Percentiles rank a stretch among this genome's conserved stretches.
phyloP scores from a whole-genome alignment of 2,888 invertebrate species.

The Synanthedon vespiformis region DNA sequence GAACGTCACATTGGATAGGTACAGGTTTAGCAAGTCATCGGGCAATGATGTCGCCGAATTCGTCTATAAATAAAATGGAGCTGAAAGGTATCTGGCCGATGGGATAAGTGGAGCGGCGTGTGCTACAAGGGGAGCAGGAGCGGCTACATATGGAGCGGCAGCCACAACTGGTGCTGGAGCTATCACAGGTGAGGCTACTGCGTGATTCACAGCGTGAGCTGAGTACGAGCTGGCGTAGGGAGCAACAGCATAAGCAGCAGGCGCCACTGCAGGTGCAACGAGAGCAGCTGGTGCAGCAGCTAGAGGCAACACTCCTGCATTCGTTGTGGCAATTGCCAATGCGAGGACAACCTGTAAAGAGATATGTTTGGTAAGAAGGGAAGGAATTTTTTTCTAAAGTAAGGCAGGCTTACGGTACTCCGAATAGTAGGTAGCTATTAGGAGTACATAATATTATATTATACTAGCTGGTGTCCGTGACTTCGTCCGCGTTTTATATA shows the following conservation, averaged over 20 bases:
- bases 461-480: no score
- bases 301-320: conserved; percentile 36
- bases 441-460: no score
- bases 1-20: not conserved
- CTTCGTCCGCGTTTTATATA: no score
- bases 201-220: conserved; percentile 81
- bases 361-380: not conserved
- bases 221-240: conserved; percentile 83
- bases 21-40: conserved; percentile 57
- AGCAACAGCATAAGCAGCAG: conserved; percentile 72
- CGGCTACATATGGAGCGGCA: conserved; percentile 17
- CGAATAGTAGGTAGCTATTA: no score
- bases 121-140: conserved; percentile 17
- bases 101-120: conserved; percentile 15
- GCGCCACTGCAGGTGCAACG: conserved; percentile 59
- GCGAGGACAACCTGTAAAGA: conserved; percentile 44
- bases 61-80: conserved; percentile 50
- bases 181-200: conserved; percentile 75
- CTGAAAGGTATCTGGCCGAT: conserved; percentile 32
- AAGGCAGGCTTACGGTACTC: no score
- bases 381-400: not conserved
- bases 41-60: conserved; percentile 57
- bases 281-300: conserved; percentile 66
- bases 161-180: conserved; percentile 33
- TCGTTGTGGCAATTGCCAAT: conserved; percentile 40